Base-by-base conservation (phyloP, 2,797 vertebrate species). In the Mergus octosetaceus region DNA sequence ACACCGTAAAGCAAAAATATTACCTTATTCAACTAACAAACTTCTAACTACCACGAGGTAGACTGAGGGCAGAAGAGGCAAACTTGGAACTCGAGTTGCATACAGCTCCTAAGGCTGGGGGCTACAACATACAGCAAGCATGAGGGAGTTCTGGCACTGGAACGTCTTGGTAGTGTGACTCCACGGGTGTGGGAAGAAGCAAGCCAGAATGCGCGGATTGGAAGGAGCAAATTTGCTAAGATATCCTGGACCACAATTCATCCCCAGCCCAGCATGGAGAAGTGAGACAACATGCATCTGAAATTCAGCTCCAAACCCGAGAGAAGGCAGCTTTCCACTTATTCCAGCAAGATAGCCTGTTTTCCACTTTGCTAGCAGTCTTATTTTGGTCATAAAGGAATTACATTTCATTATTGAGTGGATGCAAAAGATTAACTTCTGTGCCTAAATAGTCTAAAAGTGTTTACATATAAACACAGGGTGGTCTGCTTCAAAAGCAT, bases 401-500 rank as follows among this genome's bases (percentile, higher is more conserved):
- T 62, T 86, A 73, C 6, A 5, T 78, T 89, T 91, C 21, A 74
- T 91, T 92, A 96, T 6, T 78, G 85, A 95, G 66, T 53, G 70
- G 89, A 94, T 93, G 95, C 73, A 93, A 87, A 93, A 91, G 94
- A 97, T 95, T 89, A 95, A 93, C 85, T 89, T 79, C 53, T 87
- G 82, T 91, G 91, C 91, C 77, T 92, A 95, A 95, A 96, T 94
- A 97, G 89, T 88, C 92, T 91, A 54, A 30, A 87, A 96, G 79
- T 95, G 87, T 97, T 97, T 96, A 97, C 79, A 96, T 56, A 92
- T 93, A 97, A 97, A 97, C 92, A 97, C 91, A 96, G 94, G 87
- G 96, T 93, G 85, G 95, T 93, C 96, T 96, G 89, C 89, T 87
- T 74, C 89, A 96, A 62, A 94, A 97, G 91, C 96, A 97, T 95